Percentiles rank a stretch among this genome's conserved stretches.
phyloP scores from a whole-genome alignment of 2,888 invertebrate genomes.

The Leucania comma region DNA sequence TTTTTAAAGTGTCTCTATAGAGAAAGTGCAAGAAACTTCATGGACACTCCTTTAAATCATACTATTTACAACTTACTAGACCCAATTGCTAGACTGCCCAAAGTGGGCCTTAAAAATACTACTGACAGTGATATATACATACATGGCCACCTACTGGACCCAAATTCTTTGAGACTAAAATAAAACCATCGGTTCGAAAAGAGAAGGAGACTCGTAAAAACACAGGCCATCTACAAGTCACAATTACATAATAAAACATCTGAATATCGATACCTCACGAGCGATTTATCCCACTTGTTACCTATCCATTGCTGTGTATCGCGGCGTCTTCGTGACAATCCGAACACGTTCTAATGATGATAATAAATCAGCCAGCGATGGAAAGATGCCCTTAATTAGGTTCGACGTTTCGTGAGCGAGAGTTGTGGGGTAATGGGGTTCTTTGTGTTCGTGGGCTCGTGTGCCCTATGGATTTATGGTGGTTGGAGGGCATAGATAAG shows the following conservation, averaged over 20 bases:
- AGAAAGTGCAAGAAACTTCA: too few species aligned
- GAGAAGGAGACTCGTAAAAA: not conserved
- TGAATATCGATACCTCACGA: constrained; percentile 36
- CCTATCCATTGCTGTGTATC: constrained; percentile 66
- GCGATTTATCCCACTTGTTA: constrained; percentile 52
- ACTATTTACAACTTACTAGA: too few species aligned
- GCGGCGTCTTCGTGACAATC: constrained; percentile 58
- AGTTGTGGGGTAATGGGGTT: constrained; percentile 31
- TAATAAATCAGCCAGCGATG: constrained; percentile 76
- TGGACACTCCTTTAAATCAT: too few species aligned
- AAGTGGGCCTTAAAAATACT: too few species aligned
- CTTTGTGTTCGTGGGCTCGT: constrained; percentile 48
- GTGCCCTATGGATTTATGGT: constrained; percentile 58
- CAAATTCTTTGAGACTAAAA: too few species aligned
- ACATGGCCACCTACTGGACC: too few species aligned
- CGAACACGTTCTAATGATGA: constrained; percentile 70
- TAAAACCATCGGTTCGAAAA: too few species aligned
- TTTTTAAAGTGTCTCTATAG: too few species aligned
- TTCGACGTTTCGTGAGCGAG: constrained; percentile 73
- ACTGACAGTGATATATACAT: too few species aligned
- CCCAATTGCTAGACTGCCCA: too few species aligned
- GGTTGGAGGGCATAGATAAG: constrained; percentile 38
- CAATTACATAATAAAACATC: constrained; percentile 41
- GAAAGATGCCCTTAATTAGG: constrained; percentile 79
- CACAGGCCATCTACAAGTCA: not conserved